Evolutionary conservation across 1,140 invertebrate genomes (phyloP).

Genomic region (Eupristina koningsbergeri): DNA sequence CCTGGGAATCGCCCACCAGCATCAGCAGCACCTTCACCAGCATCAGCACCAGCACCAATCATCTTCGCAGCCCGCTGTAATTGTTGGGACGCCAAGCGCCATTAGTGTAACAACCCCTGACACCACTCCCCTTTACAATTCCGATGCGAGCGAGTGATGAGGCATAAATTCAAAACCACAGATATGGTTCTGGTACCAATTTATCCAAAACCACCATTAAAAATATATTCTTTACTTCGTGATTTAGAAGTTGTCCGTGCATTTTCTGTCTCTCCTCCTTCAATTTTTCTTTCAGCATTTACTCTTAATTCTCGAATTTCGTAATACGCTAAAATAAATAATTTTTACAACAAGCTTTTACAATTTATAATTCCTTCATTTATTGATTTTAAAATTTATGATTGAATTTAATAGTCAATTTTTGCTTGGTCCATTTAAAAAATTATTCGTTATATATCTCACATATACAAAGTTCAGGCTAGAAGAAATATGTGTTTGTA

Average conservation of each 20-base stretch:
- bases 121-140: conserved; percentile 60
- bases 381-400: not conserved
- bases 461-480: not conserved
- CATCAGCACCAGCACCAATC: conserved; percentile 21
- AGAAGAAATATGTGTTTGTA: not conserved
- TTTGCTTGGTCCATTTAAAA: not conserved
- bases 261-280: not conserved
- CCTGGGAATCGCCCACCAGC: conserved; percentile 54
- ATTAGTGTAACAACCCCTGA: conserved; percentile 45
- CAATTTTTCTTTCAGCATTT: not conserved
- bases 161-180: too few relatives aligned
- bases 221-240: not conserved
- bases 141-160: conserved; percentile 72
- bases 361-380: not conserved
- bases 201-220: not conserved
- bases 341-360: not conserved
- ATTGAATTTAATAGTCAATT: not conserved
- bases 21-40: conserved; percentile 50
- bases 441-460: not conserved
- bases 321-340: not conserved
- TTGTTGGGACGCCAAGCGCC: not conserved
- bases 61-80: not conserved
- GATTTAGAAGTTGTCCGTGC: too few relatives aligned
- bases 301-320: too few relatives aligned
- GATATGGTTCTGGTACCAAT: too few relatives aligned